Conservation (phyloP, 2,113 vertebrate species). For the Scartelaos histophorus region DNA sequence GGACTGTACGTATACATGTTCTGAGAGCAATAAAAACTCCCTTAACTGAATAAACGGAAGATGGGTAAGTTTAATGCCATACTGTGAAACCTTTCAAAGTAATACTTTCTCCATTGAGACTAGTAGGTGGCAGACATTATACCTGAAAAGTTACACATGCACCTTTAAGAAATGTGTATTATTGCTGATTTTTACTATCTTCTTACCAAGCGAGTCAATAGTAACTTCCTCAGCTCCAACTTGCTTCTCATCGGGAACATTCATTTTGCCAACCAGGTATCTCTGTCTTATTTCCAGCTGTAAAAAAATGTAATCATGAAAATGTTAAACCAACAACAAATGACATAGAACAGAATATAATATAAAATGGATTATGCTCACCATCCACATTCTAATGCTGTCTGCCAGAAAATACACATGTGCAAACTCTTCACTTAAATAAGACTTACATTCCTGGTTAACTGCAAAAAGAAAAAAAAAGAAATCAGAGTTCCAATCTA, state of each 20-base stretch:
- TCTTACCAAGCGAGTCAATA: conserved; percentile 88
- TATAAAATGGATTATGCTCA: conserved; percentile 65
- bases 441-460: conserved; percentile 80
- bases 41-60: no score
- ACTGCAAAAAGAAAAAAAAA: conserved; percentile 74
- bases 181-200: neutral
- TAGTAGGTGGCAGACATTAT: no score
- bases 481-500: neutral
- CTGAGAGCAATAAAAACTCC: no score
- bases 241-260: conserved; percentile 75
- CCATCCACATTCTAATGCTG: conserved; percentile 97
- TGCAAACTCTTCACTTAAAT: conserved; percentile 86
- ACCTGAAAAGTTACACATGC: no score
- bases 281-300: conserved; percentile 98
- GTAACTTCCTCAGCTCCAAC: conserved; percentile 81
- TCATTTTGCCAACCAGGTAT: conserved; percentile 80
- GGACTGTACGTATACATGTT: no score
- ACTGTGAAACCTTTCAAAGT: no score
- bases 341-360: neutral
- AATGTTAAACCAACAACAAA: neutral
- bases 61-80: no score
- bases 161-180: no score
- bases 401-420: conserved; percentile 90
- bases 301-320: neutral
- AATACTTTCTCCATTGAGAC: no score